A percentile compares a stretch with the other conserved stretches of the same genome.
phyloP scores from a whole-genome alignment of 2,797 vertebrate species.

The Anableps anableps region DNA sequence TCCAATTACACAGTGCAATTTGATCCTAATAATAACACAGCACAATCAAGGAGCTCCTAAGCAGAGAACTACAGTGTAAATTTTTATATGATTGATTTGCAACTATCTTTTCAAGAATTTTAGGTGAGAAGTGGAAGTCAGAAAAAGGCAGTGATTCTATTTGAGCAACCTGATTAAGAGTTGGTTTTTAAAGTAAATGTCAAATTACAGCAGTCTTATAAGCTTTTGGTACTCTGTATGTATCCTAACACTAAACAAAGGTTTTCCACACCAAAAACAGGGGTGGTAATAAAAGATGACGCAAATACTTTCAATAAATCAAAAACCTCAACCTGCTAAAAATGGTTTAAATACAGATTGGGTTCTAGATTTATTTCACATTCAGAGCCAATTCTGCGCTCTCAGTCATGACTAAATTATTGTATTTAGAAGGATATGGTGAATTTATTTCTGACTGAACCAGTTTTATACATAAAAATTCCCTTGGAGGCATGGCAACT shows the following conservation, averaged over 20 bases:
- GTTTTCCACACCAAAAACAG: not conserved
- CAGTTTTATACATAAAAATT: not conserved
- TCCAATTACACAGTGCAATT: not conserved
- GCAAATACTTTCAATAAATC: too few relatives aligned
- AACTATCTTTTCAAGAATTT: not conserved
- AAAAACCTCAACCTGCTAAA: not conserved
- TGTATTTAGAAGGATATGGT: not conserved
- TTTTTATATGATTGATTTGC: not conserved
- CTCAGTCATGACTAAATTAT: not conserved
- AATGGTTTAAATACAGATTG: not conserved
- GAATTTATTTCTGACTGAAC: not conserved
- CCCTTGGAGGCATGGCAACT: not conserved
- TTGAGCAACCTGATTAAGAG: too few relatives aligned
- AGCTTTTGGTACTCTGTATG: not conserved
- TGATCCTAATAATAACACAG: not conserved
- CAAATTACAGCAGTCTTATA: not conserved
- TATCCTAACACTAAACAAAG: not conserved
- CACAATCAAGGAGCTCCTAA: not conserved
- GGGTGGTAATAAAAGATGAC: not conserved
- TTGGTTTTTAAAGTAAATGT: not conserved
- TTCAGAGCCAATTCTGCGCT: not conserved
- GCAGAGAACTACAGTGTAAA: not conserved
- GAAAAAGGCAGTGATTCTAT: not conserved
- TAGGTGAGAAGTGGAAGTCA: not conserved
- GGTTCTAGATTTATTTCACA: not conserved